A percentile compares a stretch with the other conserved stretches of the same genome.
phyloP scores from a whole-genome alignment of 2,888 invertebrate species.

The Meiosimyza platycephala region DNA sequence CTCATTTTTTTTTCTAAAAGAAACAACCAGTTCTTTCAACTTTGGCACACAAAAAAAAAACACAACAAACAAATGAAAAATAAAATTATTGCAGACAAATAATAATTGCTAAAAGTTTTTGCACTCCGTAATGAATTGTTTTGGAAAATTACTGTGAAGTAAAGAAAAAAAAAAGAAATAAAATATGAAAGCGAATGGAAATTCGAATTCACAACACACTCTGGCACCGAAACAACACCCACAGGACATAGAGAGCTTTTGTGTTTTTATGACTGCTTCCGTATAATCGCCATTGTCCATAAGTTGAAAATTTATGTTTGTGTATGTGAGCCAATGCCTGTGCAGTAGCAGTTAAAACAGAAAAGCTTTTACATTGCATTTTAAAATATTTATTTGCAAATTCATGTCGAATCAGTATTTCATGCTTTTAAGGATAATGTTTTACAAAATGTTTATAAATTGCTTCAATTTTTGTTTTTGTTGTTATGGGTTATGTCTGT shows the following conservation, averaged over 20 bases:
- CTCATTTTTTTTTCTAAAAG: too few relatives aligned
- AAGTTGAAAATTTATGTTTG: conserved; percentile 11
- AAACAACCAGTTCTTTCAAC: too few relatives aligned
- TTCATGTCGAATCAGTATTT: conserved; percentile 22
- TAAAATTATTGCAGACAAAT: neutral
- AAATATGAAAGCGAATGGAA: too few relatives aligned
- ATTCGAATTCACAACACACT: too few relatives aligned
- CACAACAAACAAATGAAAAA: too few relatives aligned
- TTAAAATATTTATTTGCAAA: conserved; percentile 2
- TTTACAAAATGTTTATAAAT: conserved; percentile 27
- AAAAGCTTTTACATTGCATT: too few relatives aligned
- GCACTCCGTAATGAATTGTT: conserved; percentile 25
- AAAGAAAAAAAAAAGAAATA: neutral
- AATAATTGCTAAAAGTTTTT: conserved; percentile 24
- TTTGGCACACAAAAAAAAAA: too few relatives aligned
- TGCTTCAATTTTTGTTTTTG: conserved; percentile 17
- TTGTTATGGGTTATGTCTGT: too few relatives aligned
- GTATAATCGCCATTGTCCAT: conserved; percentile 17
- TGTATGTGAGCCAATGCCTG: too few relatives aligned
- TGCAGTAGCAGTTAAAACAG: too few relatives aligned
- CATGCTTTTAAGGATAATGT: conserved; percentile 23
- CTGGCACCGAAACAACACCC: too few relatives aligned
- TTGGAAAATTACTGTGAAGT: conserved; percentile 11
- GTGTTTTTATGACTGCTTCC: neutral
- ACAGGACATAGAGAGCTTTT: conserved; percentile 5